Evolutionary conservation across 2,888 invertebrate species (phyloP), one percentile per base, ranked within the genome.

Genomic region (Agrochola lota): DNA sequence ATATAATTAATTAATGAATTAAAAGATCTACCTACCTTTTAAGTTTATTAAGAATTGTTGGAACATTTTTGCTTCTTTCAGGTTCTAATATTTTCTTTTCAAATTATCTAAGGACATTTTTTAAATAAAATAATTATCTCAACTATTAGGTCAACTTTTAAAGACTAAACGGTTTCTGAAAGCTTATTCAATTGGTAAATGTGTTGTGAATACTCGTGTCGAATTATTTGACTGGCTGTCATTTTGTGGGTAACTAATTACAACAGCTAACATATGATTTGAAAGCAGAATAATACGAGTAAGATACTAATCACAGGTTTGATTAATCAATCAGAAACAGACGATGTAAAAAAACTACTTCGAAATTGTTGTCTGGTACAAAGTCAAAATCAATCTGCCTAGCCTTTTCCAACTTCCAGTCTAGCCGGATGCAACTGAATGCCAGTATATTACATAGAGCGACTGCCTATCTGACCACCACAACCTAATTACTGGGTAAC

Each of bases 1-100:
- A 63, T 7, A n/a, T 74, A 57, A 73, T 64, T 74, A 79, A 76
- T 76, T 76, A 55, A 60, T 76, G 66, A 55, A 60, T 20, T 26
- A 9, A 46, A 59, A 23, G 17, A 49, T 30, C 35, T 35, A 40
- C 40, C 46, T n/a, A 72, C 17, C 2, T 81, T 15, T 20, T 12
- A 30, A 17, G n/a, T 76, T 60, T 59, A 59, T 46, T 59, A 66
- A 26, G 26, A 64, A 74, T 59, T 57, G 11, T n/a, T 49, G 64
- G 8, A 64, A 55, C 15, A 23, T 26, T 80, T 74, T 15, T 72
- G 20, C 15, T 49, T 11, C n/a, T 57, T 64, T n/a, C 2, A 46
- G 5, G 7, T 35, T 26, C 2, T 12, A 11, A 23, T 74, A 49
- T 63, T 63, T 49, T 63, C n/a, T 20, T 55, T 55, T 60, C 20